Evolutionary conservation across 2,888 invertebrate genomes (phyloP).

Genomic region (Drosophila kanekoi): DNA sequence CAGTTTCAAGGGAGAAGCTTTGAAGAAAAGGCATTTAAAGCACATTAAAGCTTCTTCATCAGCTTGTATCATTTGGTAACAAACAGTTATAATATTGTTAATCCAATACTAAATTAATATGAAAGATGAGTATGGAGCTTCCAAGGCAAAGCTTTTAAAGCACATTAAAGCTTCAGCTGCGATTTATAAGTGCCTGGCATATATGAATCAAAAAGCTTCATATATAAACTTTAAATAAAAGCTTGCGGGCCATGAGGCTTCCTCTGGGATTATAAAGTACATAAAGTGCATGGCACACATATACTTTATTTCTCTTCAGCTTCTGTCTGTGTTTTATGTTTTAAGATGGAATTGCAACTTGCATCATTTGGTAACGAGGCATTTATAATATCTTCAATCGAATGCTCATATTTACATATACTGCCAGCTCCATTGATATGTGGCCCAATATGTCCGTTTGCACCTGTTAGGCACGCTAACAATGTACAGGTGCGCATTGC

Average conservation of each 20-base stretch:
- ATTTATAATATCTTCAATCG: conserved; percentile 17
- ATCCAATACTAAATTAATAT: conserved; percentile 9
- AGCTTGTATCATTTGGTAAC: not conserved
- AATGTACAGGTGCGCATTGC: conserved; percentile 19
- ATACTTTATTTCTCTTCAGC: too few species aligned
- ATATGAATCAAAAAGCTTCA: too few species aligned
- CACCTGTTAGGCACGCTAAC: conserved; percentile 28
- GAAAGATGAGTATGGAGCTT: too few species aligned
- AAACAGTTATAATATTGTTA: conserved; percentile 7
- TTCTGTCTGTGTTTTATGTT: too few species aligned
- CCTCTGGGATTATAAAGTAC: not conserved
- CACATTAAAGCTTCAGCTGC: not conserved
- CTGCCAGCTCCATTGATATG: conserved; percentile 19
- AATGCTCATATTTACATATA: conserved; percentile 25
- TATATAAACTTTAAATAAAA: too few species aligned
- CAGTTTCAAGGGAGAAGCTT: too few species aligned
- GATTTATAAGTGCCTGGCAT: too few species aligned
- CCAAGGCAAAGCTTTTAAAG: not conserved
- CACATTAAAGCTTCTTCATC: not conserved
- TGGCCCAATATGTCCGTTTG: conserved; percentile 3
- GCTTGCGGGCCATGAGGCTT: not conserved
- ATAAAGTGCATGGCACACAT: too few species aligned
- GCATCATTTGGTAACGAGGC: conserved; percentile 3
- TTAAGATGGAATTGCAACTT: too few species aligned
- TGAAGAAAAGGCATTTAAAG: not conserved